Evolutionary conservation across 1,140 invertebrate species (phyloP).

Genomic region (Mya arenaria): DNA sequence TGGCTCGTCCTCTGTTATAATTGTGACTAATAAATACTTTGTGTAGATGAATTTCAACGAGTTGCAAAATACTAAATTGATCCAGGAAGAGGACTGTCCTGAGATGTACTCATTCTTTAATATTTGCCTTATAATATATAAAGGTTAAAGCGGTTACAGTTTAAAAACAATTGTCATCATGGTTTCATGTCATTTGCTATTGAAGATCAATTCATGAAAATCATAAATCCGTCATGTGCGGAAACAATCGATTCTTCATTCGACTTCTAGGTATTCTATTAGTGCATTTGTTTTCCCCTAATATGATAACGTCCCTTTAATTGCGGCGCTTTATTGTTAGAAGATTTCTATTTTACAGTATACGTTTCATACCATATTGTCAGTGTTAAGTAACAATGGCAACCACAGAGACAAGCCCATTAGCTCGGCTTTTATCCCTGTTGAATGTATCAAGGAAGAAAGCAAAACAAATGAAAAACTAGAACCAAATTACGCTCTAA

Average conservation of each 20-base stretch:
- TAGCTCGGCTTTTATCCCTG: not conserved
- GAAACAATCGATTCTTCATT: conserved; percentile 13
- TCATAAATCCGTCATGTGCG: conserved; percentile 26
- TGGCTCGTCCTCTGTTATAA: not conserved
- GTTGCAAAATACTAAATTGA: not conserved
- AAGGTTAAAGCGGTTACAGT: too few relatives aligned
- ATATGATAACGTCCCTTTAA: not conserved
- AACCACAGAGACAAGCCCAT: not conserved
- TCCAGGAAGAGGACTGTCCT: not conserved
- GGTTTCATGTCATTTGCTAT: not conserved
- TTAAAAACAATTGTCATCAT: too few relatives aligned
- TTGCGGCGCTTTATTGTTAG: too few relatives aligned
- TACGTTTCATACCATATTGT: not conserved
- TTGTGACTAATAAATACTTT: too few relatives aligned
- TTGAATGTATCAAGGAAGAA: not conserved
- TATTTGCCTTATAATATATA: too few relatives aligned
- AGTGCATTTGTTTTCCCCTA: not conserved
- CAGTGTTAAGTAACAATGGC: too few relatives aligned
- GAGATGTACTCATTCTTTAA: not conserved
- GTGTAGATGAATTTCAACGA: too few relatives aligned
- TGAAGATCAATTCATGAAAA: conserved; percentile 39
- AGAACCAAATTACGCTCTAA: not conserved
- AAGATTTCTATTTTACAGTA: not conserved
- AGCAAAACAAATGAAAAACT: too few relatives aligned
- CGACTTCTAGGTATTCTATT: conserved; percentile 9